Conservation (phyloP, 1,140 invertebrate genomes). For the Euura lappo region DNA sequence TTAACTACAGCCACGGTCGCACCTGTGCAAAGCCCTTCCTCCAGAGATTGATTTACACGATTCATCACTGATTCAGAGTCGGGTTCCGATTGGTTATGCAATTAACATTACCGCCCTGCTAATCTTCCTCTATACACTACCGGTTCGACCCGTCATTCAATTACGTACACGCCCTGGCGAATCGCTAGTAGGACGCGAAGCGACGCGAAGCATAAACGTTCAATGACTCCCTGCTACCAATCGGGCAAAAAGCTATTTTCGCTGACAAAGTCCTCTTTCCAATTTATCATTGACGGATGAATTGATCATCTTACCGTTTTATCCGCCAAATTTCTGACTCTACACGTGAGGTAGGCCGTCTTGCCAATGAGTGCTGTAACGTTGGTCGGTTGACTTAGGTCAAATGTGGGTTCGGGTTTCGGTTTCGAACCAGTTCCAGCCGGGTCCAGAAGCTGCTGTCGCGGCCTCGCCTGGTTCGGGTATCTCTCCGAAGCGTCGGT, state of each 20-base stretch:
- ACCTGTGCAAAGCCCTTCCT: background rate
- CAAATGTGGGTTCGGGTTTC: slow-evolving; percentile 72
- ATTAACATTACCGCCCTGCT: background rate
- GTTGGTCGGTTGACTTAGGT: slow-evolving; percentile 75
- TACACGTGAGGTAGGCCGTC: slow-evolving; percentile 80
- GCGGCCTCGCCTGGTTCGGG: slow-evolving; percentile 45
- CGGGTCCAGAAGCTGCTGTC: slow-evolving; percentile 54
- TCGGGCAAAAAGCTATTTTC: too few relatives aligned
- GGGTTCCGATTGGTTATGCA: background rate
- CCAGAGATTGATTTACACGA: background rate
- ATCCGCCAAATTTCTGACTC: slow-evolving; percentile 80
- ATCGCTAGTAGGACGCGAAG: background rate
- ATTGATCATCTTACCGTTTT: slow-evolving; percentile 69
- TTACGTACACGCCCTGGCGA: background rate
- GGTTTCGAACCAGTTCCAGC: slow-evolving; percentile 40
- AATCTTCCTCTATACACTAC: background rate
- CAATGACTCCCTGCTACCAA: too few relatives aligned
- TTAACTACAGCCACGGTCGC: too few relatives aligned
- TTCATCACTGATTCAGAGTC: background rate
- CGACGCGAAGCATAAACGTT: background rate
- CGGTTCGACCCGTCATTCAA: background rate
- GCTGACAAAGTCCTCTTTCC: too few relatives aligned
- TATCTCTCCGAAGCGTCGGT: slow-evolving; percentile 52
- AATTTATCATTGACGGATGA: too few relatives aligned
- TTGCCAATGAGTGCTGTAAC: slow-evolving; percentile 82